These are phyloP conservation scores for Corythornis cristatus DNA, from an alignment of 2,113 vertebrate genomes.

Conservation along the genomic window DNA sequence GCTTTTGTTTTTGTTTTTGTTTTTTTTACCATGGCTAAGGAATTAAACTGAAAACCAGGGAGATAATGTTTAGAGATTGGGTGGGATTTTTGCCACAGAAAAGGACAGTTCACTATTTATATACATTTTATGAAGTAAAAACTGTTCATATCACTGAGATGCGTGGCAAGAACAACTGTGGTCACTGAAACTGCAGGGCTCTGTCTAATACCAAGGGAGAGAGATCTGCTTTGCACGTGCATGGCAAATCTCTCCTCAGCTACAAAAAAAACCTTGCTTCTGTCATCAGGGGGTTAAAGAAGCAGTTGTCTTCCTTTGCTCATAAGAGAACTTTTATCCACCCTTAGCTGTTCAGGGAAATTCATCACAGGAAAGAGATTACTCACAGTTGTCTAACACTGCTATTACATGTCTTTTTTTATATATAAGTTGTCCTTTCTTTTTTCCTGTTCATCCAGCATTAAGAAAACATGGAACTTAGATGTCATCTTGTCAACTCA, in stretches of 20 bases:
- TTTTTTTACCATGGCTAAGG: neutral
- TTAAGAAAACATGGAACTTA: neutral
- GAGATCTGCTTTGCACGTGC: conserved; percentile 71
- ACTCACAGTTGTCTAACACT: conserved; percentile 31
- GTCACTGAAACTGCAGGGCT: conserved; percentile 21
- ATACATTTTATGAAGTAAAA: neutral
- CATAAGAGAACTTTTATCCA: conserved; percentile 21
- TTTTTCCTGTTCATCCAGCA: neutral
- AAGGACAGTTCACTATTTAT: neutral
- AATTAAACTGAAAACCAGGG: neutral
- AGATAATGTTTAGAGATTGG: neutral
- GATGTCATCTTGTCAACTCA: neutral
- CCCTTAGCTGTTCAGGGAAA: conserved; percentile 48
- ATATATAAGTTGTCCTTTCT: neutral
- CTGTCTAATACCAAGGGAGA: neutral
- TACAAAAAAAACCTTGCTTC: conserved; percentile 63
- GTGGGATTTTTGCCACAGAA: fast-evolving
- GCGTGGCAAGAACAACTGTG: neutral
- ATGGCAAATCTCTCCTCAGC: conserved; percentile 48
- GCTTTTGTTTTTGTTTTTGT: neutral
- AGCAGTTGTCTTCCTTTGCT: conserved; percentile 63
- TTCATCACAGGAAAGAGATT: conserved; percentile 51
- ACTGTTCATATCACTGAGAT: neutral
- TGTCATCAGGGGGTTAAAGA: conserved; percentile 70
- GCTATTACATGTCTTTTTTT: neutral